phyloP scores from a whole-genome alignment of 2,797 vertebrate genomes.

The Adrianichthys oophorus region DNA sequence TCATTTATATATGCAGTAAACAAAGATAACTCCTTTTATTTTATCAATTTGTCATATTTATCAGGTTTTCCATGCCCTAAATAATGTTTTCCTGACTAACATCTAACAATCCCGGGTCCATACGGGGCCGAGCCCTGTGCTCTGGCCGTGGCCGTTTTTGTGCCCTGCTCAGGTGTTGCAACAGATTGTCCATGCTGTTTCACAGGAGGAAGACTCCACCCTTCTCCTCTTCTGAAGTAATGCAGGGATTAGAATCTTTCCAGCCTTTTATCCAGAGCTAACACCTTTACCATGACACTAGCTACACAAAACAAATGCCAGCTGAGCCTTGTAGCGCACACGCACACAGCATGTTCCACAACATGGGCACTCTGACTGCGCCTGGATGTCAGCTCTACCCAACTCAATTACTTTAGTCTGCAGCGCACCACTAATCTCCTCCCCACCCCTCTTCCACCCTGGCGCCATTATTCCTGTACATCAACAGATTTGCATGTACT shows the following conservation, averaged over 20 bases:
- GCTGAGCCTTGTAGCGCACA: constrained; percentile 51
- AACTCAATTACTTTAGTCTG: constrained; percentile 77
- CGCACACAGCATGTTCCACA: constrained; percentile 63
- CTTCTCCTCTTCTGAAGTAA: constrained; percentile 37
- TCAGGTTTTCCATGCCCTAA: neutral
- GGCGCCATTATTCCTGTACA: constrained; percentile 76
- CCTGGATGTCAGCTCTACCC: constrained; percentile 71
- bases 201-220: constrained; percentile 53
- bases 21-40: too few relatives aligned
- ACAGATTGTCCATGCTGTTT: constrained; percentile 63
- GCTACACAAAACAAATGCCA: constrained; percentile 52
- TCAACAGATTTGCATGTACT: constrained; percentile 80
- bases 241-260: constrained; percentile 59
- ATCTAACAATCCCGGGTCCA: constrained; percentile 25
- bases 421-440: constrained; percentile 69
- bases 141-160: constrained; percentile 22
- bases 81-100: constrained; percentile 20
- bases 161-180: constrained; percentile 56
- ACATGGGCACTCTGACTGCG: constrained; percentile 66
- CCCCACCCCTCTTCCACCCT: constrained; percentile 44
- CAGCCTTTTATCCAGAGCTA: constrained; percentile 58
- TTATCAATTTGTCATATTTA: neutral
- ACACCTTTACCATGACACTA: constrained; percentile 62
- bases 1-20: too few relatives aligned
- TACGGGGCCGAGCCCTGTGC: constrained; percentile 30